phyloP scores from a whole-genome alignment of 37 sponge, comb jelly and placozoan species.

The Oscarella lobularis region DNA sequence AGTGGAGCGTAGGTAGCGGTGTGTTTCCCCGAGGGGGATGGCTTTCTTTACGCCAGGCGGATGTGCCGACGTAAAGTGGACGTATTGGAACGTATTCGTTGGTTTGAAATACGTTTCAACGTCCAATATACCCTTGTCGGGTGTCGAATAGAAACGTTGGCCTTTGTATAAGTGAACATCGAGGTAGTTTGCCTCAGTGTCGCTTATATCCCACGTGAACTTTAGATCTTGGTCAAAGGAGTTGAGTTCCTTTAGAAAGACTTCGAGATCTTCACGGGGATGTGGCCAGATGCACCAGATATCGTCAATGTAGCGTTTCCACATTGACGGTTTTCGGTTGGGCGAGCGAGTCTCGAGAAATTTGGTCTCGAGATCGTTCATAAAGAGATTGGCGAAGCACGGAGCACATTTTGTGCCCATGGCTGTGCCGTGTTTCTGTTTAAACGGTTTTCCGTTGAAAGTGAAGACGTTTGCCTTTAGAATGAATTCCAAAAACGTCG shows the following conservation, averaged over 20 bases:
- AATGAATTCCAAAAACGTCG: neutral
- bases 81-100: too few species aligned
- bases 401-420: slow-evolving; percentile 23
- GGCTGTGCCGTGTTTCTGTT: slow-evolving; percentile 16
- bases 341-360: neutral
- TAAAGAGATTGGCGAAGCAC: slow-evolving; percentile 15
- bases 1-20: too few species aligned
- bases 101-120: too few species aligned
- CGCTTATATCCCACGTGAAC: too few species aligned
- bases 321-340: neutral
- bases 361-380: slow-evolving; percentile 9
- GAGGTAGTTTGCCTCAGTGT: too few species aligned
- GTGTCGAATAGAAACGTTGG: too few species aligned
- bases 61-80: too few species aligned
- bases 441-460: slow-evolving; percentile 8
- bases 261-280: slow-evolving; percentile 3
- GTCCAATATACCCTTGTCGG: too few species aligned
- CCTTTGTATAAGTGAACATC: too few species aligned
- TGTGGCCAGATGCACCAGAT: slow-evolving; percentile 10
- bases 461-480: slow-evolving; percentile 13
- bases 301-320: slow-evolving; percentile 16
- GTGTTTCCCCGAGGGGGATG: too few species aligned
- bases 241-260: neutral
- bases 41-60: too few species aligned
- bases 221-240: slow-evolving; percentile 6